Evolutionary conservation across 2,797 vertebrate species (phyloP), one percentile per base, ranked within the genome.

Genomic region (Erpetoichthys calabaricus): DNA sequence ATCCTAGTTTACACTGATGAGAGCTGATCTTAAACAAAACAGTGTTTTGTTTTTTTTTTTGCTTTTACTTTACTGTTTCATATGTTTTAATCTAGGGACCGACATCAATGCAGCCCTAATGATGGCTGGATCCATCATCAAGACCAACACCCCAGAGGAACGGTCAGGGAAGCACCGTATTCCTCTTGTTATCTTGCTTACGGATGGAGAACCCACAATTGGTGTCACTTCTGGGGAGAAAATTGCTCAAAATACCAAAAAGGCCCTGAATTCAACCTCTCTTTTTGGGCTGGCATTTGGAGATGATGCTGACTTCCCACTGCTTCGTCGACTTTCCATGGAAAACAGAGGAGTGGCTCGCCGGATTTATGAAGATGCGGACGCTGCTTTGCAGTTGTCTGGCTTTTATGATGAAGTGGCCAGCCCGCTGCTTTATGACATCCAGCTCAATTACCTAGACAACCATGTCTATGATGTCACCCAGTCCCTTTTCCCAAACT

Each of bases 281-380:
- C 77, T 93, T 44, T 91, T 92, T 8, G 85, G 83, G 53, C 69
- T 94, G 5, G 90, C 86, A 25, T 93, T 93, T 43, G 88, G 88
- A 0, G 85, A 89, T 3, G 89, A 91, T 5, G 86, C 88, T 0
- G 87, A 92, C 72, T 86, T 88, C 56, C 79, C 82, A 2, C 75
- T 91, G 5, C 70, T 91, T 45, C 75, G 75, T 47, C 75, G 76
- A 1, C 72, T 94, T 59, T 82, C 89, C 0, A 64, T 90, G 67
- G 87, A 91, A 56, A 92, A 91, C 74, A 71, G 73, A 0, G 87
- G 87, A 0, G 65, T 84, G 4, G 86, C 86, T 5, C 65, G 80
- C 5, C 80, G 77, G 66, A 87, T 92, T 59, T 89, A 87, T 0
- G 85, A 92, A 62, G 86, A 91, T 1, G 72, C 79, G 0, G 87